Base-by-base conservation (phyloP, 2,113 vertebrate genomes). In the Labeo catla region DNA sequence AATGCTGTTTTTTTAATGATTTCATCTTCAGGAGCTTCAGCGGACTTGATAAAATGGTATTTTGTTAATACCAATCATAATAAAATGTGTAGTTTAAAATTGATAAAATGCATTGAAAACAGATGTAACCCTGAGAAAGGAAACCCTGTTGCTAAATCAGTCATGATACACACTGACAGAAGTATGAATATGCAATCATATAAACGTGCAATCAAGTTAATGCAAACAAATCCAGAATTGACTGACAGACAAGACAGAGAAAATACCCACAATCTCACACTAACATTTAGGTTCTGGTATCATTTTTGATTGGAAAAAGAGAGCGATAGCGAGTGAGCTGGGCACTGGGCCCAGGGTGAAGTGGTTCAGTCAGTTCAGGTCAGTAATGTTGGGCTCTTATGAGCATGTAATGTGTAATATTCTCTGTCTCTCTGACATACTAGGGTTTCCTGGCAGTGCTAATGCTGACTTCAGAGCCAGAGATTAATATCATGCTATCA, bases 401-500 rank as follows among this genome's bases (percentile, higher is more conserved):
- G 84, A 84, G 65, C 9, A 66, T 89, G 85, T 79, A 87, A 87
- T 76, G 76, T 73, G 86, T 59, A 45, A 83, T 79, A 84, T 82
- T 84, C 50, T 52, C 76, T 78, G 70, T 86, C 85, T 85, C 79
- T 16, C 68, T 68, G 15, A 84, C 73, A 72, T 74, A 72, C 83
- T 74, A 11, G 19, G 47, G 13, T 89, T 84, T 86, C 47, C 52
- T 87, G 84, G 86, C 76, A 88, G 54, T 50, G 15, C 23, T 54
- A 39, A 34, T 13, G 68, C 39, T 28, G 16, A 78, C 77, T 57
- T 78, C 74, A 50, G 49, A 88, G 74, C 61, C 87, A 68, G 34
- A 86, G 79, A 89, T 88, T 86, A 87, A 77, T 66, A 68, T 84
- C 66, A 83, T 68, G 74, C 82, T 72, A 70, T 76, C 90, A 89